phyloP scores from a whole-genome alignment of 2,113 vertebrate species.

The Gnathonemus echidnorhynchus region DNA sequence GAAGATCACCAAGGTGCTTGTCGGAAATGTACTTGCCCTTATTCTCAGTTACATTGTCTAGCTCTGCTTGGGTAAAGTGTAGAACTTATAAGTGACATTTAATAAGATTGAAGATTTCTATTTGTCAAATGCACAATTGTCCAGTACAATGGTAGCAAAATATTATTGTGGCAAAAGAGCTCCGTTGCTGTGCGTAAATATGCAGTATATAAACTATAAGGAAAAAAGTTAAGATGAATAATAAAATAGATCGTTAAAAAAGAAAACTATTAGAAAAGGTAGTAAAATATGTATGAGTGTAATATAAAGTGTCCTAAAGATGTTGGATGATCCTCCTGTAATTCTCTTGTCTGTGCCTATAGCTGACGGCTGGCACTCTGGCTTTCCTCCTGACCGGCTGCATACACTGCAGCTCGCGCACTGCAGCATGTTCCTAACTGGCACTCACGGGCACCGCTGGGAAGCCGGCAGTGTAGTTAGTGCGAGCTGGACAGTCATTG shows the following conservation, averaged over 20 bases:
- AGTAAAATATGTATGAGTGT: background rate
- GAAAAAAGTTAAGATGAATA: background rate
- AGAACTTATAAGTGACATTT: background rate
- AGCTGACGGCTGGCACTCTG: background rate
- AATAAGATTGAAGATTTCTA: background rate
- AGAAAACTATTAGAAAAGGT: background rate
- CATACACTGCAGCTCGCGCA: background rate
- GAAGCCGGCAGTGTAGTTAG: background rate
- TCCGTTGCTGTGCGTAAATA: background rate
- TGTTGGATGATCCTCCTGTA: background rate
- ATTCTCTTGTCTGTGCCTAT: background rate
- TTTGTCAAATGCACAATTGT: too few species aligned
- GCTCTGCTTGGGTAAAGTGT: background rate
- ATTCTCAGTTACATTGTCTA: background rate
- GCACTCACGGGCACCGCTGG: background rate
- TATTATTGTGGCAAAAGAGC: background rate
- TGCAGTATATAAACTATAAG: background rate
- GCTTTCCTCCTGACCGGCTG: background rate
- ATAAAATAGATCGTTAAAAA: background rate
- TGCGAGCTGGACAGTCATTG: background rate
- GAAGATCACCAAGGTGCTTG: constrained; percentile 56
- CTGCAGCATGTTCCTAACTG: background rate
- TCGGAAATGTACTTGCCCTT: background rate
- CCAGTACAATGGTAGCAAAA: background rate
- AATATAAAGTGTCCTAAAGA: background rate